A percentile compares a stretch with the other conserved stretches of the same genome.
Conservation (phyloP, 2,113 vertebrate species). For the Embiotoca jacksoni region DNA sequence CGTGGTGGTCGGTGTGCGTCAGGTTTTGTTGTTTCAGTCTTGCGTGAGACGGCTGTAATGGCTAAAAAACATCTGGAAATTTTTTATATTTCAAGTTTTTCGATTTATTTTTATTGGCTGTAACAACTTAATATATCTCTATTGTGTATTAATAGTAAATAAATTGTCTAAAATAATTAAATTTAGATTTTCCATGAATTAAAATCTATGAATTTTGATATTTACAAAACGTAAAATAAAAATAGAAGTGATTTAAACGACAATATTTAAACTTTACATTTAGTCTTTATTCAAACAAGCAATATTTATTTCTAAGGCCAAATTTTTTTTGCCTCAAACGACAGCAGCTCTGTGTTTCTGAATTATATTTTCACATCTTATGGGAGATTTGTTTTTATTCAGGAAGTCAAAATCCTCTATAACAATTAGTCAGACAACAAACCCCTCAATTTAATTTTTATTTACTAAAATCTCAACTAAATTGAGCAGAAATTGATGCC, state of each 20-base stretch:
- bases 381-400: too few species aligned
- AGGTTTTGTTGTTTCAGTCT: background rate
- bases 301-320: background rate
- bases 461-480: background rate
- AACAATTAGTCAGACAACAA: background rate
- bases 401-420: too few species aligned
- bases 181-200: too few species aligned
- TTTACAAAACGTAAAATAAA: background rate
- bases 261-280: too few species aligned
- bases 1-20: conserved; percentile 11
- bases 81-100: too few species aligned
- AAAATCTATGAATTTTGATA: background rate
- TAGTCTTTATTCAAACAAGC: too few species aligned
- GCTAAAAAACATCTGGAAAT: too few species aligned
- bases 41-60: too few species aligned
- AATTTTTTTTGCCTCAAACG: background rate
- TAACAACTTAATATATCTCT: too few species aligned
- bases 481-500: background rate
- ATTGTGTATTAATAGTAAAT: too few species aligned
- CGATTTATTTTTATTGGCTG: too few species aligned
- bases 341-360: background rate
- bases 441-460: background rate
- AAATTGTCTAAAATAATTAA: too few species aligned
- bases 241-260: background rate
- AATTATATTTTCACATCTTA: conserved; percentile 8